Conservation (phyloP, 1,140 invertebrate species). For the Aphidius gifuensis region DNA sequence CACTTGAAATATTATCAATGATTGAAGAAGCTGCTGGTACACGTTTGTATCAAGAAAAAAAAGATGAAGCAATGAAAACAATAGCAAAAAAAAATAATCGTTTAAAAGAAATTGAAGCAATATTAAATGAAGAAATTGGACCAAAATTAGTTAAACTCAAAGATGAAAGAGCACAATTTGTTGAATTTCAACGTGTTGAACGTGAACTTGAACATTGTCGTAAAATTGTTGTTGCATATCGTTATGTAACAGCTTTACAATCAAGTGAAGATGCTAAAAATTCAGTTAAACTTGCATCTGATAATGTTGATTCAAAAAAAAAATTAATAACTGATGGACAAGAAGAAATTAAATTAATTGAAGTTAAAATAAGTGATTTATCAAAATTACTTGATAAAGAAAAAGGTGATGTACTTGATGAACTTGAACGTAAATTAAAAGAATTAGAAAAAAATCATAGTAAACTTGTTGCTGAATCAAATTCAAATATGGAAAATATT, state of each 20-base stretch:
- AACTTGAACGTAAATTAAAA: constrained; percentile 66
- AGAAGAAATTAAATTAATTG: constrained; percentile 58
- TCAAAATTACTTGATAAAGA: constrained; percentile 61
- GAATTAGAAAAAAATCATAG: constrained; percentile 68
- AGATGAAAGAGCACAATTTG: constrained; percentile 79
- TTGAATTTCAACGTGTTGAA: constrained; percentile 85
- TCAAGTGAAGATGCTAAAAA: constrained; percentile 57
- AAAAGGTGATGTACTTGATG: constrained; percentile 63
- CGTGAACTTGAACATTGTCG: constrained; percentile 84
- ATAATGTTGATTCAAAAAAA: constrained; percentile 57
- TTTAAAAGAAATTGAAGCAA: constrained; percentile 81
- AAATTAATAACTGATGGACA: constrained; percentile 59
- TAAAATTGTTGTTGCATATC: constrained; percentile 74
- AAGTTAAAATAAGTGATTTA: constrained; percentile 56
- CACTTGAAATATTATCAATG: constrained; percentile 96
- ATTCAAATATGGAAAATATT: constrained; percentile 68
- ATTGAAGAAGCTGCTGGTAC: constrained; percentile 99
- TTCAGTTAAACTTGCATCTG: constrained; percentile 55
- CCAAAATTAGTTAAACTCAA: constrained; percentile 85
- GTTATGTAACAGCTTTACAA: constrained; percentile 61
- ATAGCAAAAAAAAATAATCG: constrained; percentile 95
- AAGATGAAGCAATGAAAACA: constrained; percentile 79
- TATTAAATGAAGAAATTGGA: constrained; percentile 83
- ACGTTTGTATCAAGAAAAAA: constrained; percentile 94
- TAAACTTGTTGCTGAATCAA: constrained; percentile 64